These are phyloP conservation scores for Sarcophaga rosellei DNA, from an alignment of 2,888 invertebrate genomes.

Conservation along the genomic window DNA sequence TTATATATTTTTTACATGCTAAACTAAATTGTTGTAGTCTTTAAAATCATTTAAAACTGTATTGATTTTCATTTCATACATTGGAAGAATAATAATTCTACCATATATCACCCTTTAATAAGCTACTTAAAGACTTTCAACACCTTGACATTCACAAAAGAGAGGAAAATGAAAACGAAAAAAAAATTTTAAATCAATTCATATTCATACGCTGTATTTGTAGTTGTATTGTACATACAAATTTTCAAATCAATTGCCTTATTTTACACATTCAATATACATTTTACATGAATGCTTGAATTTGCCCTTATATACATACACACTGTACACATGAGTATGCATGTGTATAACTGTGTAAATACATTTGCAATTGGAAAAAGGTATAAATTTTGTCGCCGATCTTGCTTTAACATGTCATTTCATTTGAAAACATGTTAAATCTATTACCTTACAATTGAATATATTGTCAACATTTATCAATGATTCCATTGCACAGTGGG, in stretches of 20 bases:
- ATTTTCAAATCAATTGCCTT: conserved; percentile 53
- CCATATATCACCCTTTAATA: too few species aligned
- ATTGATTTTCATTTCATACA: background rate
- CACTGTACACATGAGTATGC: background rate
- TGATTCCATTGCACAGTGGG: conserved; percentile 40
- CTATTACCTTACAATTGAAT: conserved; percentile 50
- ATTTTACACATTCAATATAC: conserved; percentile 44
- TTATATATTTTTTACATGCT: background rate
- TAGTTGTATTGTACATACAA: conserved; percentile 34
- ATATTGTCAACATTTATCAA: conserved; percentile 61
- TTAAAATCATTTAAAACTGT: background rate
- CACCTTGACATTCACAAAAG: conserved; percentile 27
- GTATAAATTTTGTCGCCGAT: conserved; percentile 59
- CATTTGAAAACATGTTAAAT: conserved; percentile 63
- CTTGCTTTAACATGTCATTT: conserved; percentile 63
- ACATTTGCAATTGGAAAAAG: conserved; percentile 15
- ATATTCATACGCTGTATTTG: conserved; percentile 1
- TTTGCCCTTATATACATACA: background rate
- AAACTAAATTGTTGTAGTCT: conserved; percentile 1
- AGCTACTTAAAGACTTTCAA: conserved; percentile 8
- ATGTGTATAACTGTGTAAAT: background rate
- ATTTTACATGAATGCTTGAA: background rate
- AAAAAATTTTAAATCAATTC: conserved; percentile 1
- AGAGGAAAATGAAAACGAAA: background rate
- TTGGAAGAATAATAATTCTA: too few species aligned